Base-by-base conservation (phyloP, 2,888 invertebrate genomes). In the Orthonychiurus folsomi region DNA sequence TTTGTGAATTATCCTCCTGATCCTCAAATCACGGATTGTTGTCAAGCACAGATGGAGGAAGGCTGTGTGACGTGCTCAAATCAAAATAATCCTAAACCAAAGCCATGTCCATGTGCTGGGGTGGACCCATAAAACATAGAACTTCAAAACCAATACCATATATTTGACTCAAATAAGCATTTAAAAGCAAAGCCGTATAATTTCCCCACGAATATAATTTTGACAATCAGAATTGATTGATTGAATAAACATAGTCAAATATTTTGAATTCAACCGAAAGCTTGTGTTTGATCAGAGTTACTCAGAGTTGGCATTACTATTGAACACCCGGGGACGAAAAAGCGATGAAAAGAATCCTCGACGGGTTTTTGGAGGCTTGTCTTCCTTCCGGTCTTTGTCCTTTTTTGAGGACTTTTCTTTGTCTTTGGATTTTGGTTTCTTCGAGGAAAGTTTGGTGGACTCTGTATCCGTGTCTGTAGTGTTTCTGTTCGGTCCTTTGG, bases 41-140 rank as follows among this genome's bases (percentile, higher is more conserved):
- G 55, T 55, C 55, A 20, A 21, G 21, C 55, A 24, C 55, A 20
- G 9, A 12, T 24, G 25, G 3, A 55, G 24, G 24, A 12, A 9
- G 25, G 15, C 9, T 12, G 12, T 23, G 15, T 24, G 25, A 12
- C 5, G 5, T 55, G 21, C 18, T 3, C 24, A 21, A 55, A 55
- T 20, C 25, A 3, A 9, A 20, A 24, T 9, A 15, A 28, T 3
- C 12, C 3, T 3, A 64, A 64, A 28, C 63, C 60, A 2, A 65
- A 66, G 37, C 65, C 68, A 5, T 68, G 68, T 50, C 65, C 68
- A 5, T 68, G 68, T 50, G 61, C 63, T 26, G 68, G 66, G 18
- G 68, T 68, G 12, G 68, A 68, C 50, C 68, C 68, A 12, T 66
- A 56, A 63, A 48, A 1, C 28, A 5, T 9, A 37, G 37, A 15